phyloP scores from a whole-genome alignment of 2,113 vertebrate genomes.

The Copsychus sechellarum region DNA sequence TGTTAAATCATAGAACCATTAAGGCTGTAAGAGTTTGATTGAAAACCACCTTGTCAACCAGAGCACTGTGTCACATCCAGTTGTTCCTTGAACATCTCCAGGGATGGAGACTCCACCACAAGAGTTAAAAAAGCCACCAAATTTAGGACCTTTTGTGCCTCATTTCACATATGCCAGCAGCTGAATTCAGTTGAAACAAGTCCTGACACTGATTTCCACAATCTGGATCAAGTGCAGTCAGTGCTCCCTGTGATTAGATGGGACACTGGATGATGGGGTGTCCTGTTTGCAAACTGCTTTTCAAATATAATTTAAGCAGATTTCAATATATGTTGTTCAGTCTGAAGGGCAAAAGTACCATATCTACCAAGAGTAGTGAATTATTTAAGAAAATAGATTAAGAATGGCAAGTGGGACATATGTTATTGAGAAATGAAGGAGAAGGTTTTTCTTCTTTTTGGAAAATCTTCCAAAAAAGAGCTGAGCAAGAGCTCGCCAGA shows the following conservation, averaged over 20 bases:
- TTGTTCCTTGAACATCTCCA: accelerated
- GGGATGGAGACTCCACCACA: background rate
- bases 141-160: background rate
- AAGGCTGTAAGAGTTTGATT: background rate
- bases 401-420: background rate
- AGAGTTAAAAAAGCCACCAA: background rate
- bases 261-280: background rate
- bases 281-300: background rate
- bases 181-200: background rate
- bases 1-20: background rate
- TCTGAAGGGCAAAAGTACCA: background rate
- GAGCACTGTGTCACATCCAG: background rate
- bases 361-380: background rate
- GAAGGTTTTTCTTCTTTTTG: background rate
- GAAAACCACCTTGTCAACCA: background rate
- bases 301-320: background rate
- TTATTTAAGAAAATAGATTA: background rate
- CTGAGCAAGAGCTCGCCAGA: background rate
- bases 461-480: background rate
- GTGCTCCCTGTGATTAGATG: background rate
- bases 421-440: background rate
- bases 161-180: accelerated
- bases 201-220: background rate
- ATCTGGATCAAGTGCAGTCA: background rate
- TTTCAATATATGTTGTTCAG: background rate